Evolutionary conservation across 2,888 invertebrate genomes (phyloP).

Genomic region (Cataglyphis rosenhaueri): DNA sequence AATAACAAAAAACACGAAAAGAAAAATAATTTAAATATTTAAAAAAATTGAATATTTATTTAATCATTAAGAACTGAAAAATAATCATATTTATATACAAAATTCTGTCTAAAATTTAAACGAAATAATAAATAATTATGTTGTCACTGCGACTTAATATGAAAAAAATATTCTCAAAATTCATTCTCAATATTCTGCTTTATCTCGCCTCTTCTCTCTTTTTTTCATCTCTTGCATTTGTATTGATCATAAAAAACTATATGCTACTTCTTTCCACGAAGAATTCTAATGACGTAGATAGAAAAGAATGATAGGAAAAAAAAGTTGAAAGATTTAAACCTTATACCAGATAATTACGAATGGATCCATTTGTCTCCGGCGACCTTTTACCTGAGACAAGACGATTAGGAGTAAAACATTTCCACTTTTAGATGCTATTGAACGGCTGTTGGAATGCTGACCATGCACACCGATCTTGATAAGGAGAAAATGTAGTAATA

Average conservation of each 20-base stretch:
- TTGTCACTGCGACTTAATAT: neutral
- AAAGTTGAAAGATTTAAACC: conserved; percentile 3
- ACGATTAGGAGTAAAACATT: neutral
- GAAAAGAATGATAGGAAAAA: neutral
- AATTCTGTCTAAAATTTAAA: neutral
- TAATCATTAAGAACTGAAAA: neutral
- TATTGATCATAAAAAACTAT: neutral
- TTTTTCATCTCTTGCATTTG: neutral
- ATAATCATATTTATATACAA: no score
- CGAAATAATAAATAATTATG: neutral
- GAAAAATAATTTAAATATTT: neutral
- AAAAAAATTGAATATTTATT: neutral
- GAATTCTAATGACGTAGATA: neutral
- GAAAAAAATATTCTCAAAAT: neutral
- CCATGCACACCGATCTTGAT: neutral
- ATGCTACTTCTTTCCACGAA: neutral
- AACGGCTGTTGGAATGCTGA: conserved; percentile 12
- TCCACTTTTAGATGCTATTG: neutral
- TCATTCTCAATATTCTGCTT: neutral
- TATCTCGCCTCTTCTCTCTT: neutral
- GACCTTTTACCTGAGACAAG: conserved; percentile 16
- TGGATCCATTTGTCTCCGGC: neutral
- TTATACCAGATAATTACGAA: conserved; percentile 14
- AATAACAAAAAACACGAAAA: neutral
- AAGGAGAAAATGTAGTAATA: neutral